A percentile compares a stretch with the other conserved stretches of the same genome.
Conservation (phyloP, 1,140 invertebrate genomes). For the Lucilia sericata region DNA sequence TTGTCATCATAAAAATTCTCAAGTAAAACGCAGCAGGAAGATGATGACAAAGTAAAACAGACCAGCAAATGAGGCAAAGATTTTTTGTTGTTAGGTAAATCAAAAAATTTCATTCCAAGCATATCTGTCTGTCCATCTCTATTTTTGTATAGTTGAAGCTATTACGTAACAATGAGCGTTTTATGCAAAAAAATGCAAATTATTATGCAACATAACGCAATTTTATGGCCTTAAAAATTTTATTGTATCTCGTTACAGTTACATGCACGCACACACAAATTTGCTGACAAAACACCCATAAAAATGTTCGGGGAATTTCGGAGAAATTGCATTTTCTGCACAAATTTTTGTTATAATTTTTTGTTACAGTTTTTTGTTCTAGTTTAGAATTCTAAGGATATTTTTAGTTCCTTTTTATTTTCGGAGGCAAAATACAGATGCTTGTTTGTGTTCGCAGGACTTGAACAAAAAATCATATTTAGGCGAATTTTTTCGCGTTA, state of each 20-base stretch:
- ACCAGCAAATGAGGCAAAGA: background rate
- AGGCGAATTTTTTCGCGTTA: background rate
- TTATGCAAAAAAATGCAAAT: constrained; percentile 12
- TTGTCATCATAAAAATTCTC: background rate
- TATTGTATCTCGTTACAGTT: no score
- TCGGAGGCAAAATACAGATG: background rate
- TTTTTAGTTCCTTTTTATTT: background rate
- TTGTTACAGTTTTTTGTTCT: constrained; percentile 16
- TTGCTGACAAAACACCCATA: background rate
- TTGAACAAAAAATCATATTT: background rate
- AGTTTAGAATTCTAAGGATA: background rate
- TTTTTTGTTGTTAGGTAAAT: background rate
- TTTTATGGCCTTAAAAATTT: background rate
- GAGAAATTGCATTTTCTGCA: background rate
- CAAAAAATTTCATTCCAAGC: background rate
- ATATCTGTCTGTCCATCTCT: no score
- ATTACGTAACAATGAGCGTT: background rate
- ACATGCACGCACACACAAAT: no score
- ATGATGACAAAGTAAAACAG: background rate
- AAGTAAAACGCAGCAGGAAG: constrained; percentile 7
- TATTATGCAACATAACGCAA: background rate
- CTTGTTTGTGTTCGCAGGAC: background rate
- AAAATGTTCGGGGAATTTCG: background rate
- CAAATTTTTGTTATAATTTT: background rate
- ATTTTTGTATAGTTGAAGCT: no score